phyloP scores from a whole-genome alignment of 2,113 vertebrate species.

The Myotis yumanensis region DNA sequence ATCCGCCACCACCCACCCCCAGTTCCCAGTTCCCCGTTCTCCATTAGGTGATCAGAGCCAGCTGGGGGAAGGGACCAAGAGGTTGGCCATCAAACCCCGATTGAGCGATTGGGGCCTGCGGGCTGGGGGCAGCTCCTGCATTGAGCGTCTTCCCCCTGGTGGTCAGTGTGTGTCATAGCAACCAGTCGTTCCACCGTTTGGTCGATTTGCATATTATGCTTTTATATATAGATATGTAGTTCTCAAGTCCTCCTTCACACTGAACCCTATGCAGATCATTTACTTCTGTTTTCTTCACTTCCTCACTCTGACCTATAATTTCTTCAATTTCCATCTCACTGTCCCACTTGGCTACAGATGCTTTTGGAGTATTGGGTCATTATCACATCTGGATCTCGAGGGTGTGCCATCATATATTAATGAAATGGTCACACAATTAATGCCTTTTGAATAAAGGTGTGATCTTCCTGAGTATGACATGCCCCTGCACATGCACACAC shows the following conservation, averaged over 20 bases:
- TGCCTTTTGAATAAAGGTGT: background rate
- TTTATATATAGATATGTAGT: background rate
- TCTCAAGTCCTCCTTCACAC: background rate
- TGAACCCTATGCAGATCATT: background rate
- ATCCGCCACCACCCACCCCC: no score
- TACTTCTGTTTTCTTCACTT: background rate
- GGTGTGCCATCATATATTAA: background rate
- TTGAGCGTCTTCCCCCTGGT: no score
- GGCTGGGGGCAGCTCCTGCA: no score
- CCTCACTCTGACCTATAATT: background rate
- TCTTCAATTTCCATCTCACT: background rate
- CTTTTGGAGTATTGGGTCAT: background rate
- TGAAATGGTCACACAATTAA: background rate
- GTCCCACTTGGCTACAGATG: background rate
- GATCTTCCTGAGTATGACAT: background rate
- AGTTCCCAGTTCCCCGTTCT: no score
- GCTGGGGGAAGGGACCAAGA: no score
- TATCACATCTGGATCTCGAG: background rate
- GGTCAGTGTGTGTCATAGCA: no score
- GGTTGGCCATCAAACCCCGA: no score
- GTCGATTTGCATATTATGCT: no score
- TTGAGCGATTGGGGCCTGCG: no score
- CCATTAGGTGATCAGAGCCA: no score
- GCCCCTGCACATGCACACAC: no score
- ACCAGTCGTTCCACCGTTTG: no score